These are phyloP conservation scores for Epirrita christyi DNA, from an alignment of 2,888 invertebrate species.

Conservation along the genomic window DNA sequence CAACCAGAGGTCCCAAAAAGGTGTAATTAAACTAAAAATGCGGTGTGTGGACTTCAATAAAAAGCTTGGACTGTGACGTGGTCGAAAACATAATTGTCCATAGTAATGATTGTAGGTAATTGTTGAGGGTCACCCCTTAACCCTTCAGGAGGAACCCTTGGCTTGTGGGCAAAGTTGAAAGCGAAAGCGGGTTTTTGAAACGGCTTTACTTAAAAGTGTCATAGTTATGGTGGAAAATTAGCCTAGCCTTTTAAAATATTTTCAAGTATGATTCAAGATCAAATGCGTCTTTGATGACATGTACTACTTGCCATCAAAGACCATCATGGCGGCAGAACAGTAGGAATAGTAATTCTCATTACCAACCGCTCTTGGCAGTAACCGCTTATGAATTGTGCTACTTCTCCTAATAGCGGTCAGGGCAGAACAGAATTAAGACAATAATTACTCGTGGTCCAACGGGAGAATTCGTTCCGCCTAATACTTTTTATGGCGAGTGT, in stretches of 20 bases:
- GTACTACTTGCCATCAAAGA: too few species aligned
- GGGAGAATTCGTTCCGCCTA: constrained; percentile 72
- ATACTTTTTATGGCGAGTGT: constrained; percentile 70
- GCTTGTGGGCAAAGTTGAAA: constrained; percentile 39
- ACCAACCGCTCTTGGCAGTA: constrained; percentile 45
- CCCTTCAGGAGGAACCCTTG: constrained; percentile 72
- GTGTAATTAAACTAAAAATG: constrained; percentile 81
- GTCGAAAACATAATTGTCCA: constrained; percentile 78
- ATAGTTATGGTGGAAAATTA: too few species aligned
- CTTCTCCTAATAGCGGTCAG: constrained; percentile 73
- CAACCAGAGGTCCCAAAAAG: constrained; percentile 45
- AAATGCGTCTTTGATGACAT: too few species aligned
- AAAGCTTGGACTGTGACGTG: constrained; percentile 77
- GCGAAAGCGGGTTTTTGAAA: constrained; percentile 32
- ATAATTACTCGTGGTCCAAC: constrained; percentile 72
- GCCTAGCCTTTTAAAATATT: too few species aligned
- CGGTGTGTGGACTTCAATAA: constrained; percentile 68
- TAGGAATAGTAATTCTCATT: too few species aligned
- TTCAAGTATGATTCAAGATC: too few species aligned
- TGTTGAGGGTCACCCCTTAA: constrained; percentile 77
- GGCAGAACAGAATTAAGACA: constrained; percentile 78
- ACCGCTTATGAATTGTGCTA: constrained; percentile 52
- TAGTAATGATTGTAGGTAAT: constrained; percentile 83
- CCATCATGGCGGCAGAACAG: too few species aligned
- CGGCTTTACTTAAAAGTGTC: too few species aligned